Base-by-base conservation (phyloP, 2,113 vertebrate genomes). In the Apus apus region DNA sequence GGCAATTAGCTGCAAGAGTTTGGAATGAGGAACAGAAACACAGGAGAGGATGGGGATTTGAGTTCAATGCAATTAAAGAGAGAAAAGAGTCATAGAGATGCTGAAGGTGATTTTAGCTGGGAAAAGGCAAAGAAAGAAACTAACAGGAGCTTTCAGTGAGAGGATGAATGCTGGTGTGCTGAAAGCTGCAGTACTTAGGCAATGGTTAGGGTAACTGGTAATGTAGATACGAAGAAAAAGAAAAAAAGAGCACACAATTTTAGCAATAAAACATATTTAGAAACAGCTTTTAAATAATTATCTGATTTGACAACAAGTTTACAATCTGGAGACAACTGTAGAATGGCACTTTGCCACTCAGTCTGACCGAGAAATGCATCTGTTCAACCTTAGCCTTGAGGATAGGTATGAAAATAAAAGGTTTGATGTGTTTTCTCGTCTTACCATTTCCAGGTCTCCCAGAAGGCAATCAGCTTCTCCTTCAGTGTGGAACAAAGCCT, bases 401-500 rank as follows among this genome's bases (percentile, higher is more conserved):
- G 26, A 5, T 4, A 64, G 20, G 7, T 22, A 65, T 5, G n/a
- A 54, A 71, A 93, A 57, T 12, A 36, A 54, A 48, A 79, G 54
- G 40, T 38, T 50, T 85, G 51, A 86, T 38, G 40, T 13, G 32
- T 86, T 58, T 83, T 82, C 34, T 83, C 66, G 26, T 67, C 36
- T 82, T 95, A 22, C 46, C 20, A 30, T 81, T 93, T 72, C 36
- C 81, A 97, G 97, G 87, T 97, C 3, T 83, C 93, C 67, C 79
- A 34, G 56, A 51, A 94, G 26, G 34, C 87, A 89, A 74, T 96
- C 74, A 90, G 9, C 81, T 98, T 97, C 36, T 45, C 57, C 64
- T 99, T 94, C 19, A 34, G 38, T 4, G 71, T 98, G n/a, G 75
- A 98, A 65, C 97, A 98, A 94, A 97, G 97, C 29, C 45, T 97